Base-by-base conservation (phyloP, 2,888 invertebrate genomes). In the Dicranocentrus wangi region DNA sequence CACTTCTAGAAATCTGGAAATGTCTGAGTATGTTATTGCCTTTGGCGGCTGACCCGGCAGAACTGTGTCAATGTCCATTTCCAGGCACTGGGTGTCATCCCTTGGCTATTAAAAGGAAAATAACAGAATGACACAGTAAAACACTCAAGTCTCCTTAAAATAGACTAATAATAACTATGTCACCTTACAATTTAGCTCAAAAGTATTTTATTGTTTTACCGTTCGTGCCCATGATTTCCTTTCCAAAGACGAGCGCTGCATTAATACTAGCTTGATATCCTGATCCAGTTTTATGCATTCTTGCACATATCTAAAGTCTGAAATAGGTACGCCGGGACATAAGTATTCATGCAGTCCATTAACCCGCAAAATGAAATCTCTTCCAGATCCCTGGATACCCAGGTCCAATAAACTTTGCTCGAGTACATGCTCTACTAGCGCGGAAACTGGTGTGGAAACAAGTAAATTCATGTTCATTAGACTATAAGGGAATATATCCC, bases 291-390 rank as follows among this genome's bases (percentile, higher is more conserved):
- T 97, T 78, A 97, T 93, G 88, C 98, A 97, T 87, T 94, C 93
- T 87, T 98, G 96, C 73, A 98, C 94, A 88, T 97, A 97, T 88
- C 96, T 96, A 88, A 97, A 95, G 88, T 97, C 96, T 82, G 94
- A 93, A 39, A 98, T 91, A 13, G 92, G 92, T 42, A 95, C 94
- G 70, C 95, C 94, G 15, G 94, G 93, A 0, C 94, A 93, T 42
- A 98, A 89, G 90, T 97, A 98, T 89, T 98, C 98, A 70, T 94
- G 93, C 78, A 95, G 92, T 19, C 97, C 97, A 91, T 93, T 93
- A 69, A 96, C 95, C 92, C 95, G 91, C 51, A 93, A 89, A 87
- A 93, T 92, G 89, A 92, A 94, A 88, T 92, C 92, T 72, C 91
- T 90, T 87, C 92, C 92, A 66, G 92, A 91, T 17, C 93, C 93